phyloP scores from a whole-genome alignment of 2,888 invertebrate species.

The Diarsia rubi region DNA sequence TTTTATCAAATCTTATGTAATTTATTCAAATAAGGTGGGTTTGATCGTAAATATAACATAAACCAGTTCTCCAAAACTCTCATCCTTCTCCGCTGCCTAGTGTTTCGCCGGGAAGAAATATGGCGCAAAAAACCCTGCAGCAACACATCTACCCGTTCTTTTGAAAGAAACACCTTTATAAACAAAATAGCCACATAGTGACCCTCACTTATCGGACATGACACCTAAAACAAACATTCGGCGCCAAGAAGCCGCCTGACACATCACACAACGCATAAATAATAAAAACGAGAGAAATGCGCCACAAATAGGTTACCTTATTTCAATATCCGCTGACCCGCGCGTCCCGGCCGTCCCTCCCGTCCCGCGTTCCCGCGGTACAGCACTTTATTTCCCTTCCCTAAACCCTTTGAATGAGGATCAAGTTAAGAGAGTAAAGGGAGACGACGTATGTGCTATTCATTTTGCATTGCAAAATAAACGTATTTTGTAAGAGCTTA shows the following conservation, averaged over 20 bases:
- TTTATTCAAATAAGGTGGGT: background rate
- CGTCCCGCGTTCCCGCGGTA: slow-evolving; percentile 64
- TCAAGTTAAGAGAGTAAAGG: slow-evolving; percentile 41
- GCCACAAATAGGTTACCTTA: slow-evolving; percentile 75
- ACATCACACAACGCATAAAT: slow-evolving; percentile 65
- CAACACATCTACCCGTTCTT: background rate
- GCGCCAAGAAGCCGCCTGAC: slow-evolving; percentile 32
- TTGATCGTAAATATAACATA: background rate
- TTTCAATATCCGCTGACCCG: slow-evolving; percentile 82
- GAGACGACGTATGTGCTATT: slow-evolving; percentile 35
- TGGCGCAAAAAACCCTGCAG: background rate
- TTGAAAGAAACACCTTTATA: background rate
- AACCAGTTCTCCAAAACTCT: background rate
- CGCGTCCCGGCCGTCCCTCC: slow-evolving; percentile 30
- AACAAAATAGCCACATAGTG: background rate
- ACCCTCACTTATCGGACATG: slow-evolving; percentile 6
- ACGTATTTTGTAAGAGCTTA: slow-evolving; percentile 18
- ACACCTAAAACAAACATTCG: slow-evolving; percentile 14
- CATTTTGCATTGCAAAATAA: slow-evolving; percentile 39
- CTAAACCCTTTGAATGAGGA: slow-evolving; percentile 66
- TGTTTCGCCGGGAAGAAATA: background rate
- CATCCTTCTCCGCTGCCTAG: background rate
- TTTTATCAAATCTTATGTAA: background rate
- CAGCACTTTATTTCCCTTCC: slow-evolving; percentile 78
- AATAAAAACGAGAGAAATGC: slow-evolving; percentile 65